Percentiles rank a stretch among this genome's conserved stretches.
phyloP scores from a whole-genome alignment of 2,888 invertebrate genomes.

The Diachrysia chrysitis region DNA sequence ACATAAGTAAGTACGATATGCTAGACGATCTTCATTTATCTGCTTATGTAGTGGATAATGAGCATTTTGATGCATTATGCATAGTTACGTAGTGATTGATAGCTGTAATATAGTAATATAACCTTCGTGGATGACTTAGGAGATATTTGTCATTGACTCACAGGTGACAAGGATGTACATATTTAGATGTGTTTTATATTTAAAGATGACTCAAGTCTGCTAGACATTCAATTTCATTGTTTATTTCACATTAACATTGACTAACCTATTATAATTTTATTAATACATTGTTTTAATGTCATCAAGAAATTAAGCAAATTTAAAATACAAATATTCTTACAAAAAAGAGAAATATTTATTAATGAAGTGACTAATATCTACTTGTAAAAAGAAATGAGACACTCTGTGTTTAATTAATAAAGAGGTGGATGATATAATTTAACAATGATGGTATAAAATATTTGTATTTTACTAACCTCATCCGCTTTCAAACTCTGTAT shows the following conservation, averaged over 20 bases:
- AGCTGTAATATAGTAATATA: constrained; percentile 16
- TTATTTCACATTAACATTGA: neutral
- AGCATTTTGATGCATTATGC: constrained; percentile 28
- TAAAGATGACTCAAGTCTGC: neutral
- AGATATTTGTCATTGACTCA: constrained; percentile 1
- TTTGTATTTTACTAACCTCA: no score
- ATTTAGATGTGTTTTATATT: neutral
- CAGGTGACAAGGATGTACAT: neutral
- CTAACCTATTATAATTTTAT: no score
- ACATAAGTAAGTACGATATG: constrained; percentile 22
- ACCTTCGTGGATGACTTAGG: neutral
- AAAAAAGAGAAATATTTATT: no score
- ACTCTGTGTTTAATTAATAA: no score
- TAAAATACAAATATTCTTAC: no score
- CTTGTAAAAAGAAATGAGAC: no score
- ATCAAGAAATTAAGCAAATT: no score
- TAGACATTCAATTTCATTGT: neutral
- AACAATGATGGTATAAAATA: no score
- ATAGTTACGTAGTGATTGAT: constrained; percentile 25
- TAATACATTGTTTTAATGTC: no score
- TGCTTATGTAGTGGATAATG: constrained; percentile 25
- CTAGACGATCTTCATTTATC: constrained; percentile 29
- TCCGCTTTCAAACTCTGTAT: no score
- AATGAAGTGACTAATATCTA: no score
- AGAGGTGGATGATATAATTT: no score